Base-by-base conservation (phyloP, 2,888 invertebrate species). In the Phrixothrix hirtus region DNA sequence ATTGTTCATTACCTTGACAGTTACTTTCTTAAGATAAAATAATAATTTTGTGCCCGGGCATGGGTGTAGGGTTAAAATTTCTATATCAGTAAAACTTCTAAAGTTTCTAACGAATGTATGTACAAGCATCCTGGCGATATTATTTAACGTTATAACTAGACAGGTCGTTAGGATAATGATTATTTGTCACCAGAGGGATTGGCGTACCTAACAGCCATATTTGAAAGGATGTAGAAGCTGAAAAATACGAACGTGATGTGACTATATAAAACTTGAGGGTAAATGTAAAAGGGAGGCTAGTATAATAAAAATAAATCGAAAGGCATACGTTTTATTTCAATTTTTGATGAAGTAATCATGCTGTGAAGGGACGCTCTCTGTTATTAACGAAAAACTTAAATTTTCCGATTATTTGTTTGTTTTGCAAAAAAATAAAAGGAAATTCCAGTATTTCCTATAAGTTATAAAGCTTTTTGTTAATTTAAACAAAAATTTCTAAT, bases 211-310 rank as follows among this genome's bases (percentile, higher is more conserved):
- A n/a, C n/a, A n/a, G n/a, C n/a, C n/a, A n/a, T n/a, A n/a, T n/a
- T n/a, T n/a, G n/a, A n/a, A n/a, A n/a, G 21, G 21, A 21, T 3
- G 21, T 21, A 5, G 21, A 21, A n/a, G n/a, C n/a, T 43, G 34
- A 43, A 32, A 43, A 26, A 43, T 25, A 34, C 25, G 34, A 21
- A 34, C 42, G 42, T 43, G 42, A 34, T 34, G 34, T 11, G 42
- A 34, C 13, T 43, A 13, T 3, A 10, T 11, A 15, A 32, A 14
- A 11, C 42, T 31, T 32, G 10, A 7, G 34, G 42, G 42, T 32
- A 43, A 32, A 41, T 2, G 25, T 4, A 11, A 5, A 38, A 21
- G 38, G 38, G 26, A 38, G 27, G 12, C 12, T n/a, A n/a, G 27
- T 7, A 12, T 14, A 26, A 15, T 29, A 38, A 38, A n/a, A 38